Percentiles rank a stretch among this genome's conserved stretches.
phyloP scores from a whole-genome alignment of 1,140 invertebrate species.

The Aphelinus atriplicis region DNA sequence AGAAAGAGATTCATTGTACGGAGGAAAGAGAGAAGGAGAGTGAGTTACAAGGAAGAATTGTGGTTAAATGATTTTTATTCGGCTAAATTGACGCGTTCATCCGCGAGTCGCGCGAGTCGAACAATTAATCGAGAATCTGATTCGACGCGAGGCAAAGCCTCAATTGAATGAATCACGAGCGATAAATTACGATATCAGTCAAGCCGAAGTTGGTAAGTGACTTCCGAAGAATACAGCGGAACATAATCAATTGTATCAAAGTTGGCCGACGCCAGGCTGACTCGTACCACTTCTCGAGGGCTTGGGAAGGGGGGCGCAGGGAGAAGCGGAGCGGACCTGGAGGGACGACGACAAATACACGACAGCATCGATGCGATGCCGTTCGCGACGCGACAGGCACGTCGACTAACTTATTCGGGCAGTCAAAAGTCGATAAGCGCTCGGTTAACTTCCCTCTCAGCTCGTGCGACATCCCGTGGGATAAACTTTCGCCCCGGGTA shows the following conservation, averaged over 20 bases:
- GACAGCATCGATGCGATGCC: conserved; percentile 13
- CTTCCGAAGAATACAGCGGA: not conserved
- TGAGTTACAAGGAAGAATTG: no score
- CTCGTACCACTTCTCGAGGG: not conserved
- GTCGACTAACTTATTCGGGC: conserved; percentile 30
- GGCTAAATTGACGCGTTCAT: no score
- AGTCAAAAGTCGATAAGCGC: conserved; percentile 46
- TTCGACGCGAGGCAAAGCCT: no score
- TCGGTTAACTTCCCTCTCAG: conserved; percentile 44
- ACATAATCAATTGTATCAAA: conserved; percentile 10
- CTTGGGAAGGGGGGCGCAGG: no score
- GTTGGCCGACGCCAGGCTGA: not conserved
- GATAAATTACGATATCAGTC: not conserved
- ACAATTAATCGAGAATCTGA: no score
- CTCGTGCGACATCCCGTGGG: conserved; percentile 23
- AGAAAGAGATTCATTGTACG: no score
- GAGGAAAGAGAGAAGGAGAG: no score
- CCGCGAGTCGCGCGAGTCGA: no score
- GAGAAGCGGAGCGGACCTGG: no score
- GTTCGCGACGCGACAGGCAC: not conserved
- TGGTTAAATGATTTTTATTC: no score
- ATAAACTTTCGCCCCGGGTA: conserved; percentile 29
- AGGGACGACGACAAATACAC: not conserved
- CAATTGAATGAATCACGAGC: no score
- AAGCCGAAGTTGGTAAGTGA: not conserved